Evolutionary conservation across 1,140 invertebrate genomes (phyloP), one percentile per base, ranked within the genome.

Genomic region (Atopsyche davidsoni): DNA sequence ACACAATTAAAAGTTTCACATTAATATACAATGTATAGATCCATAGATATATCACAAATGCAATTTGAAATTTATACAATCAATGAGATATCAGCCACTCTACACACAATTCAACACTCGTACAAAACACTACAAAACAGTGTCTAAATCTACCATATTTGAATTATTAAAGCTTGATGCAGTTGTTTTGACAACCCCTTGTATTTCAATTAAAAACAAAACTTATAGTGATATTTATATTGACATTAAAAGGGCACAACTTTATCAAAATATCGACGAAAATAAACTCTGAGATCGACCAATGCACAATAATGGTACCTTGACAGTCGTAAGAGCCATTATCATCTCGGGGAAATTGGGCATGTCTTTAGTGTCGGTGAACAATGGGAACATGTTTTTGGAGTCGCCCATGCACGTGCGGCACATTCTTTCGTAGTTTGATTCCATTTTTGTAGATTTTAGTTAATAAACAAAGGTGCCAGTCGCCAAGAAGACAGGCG

Each of bases 351-450:
- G n/a, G 28, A 44, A 40, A 28, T 11, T 19, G 11, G 53, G 41
- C 7, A 22, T 17, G 28, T 41, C 38, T 10, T 34, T 32, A 2
- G 25, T 18, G 3, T 22, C 17, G 1, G 45, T 18, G 24, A 40
- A 49, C 2, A 56, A 23, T n/a, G 54, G 42, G 28, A 22, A 18
- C 48, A 46, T 32, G n/a, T 38, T 23, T 16, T 47, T 28, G 1
- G 17, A 13, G n/a, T 45, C 47, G 46, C 51, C 40, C 55, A 57
- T 57, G 39, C 55, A 57, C 3, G 51, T 45, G 35, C 55, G 51
- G 21, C 55, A 57, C 34, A 52, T 46, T 32, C 38, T 32, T 14
- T 46, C 34, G 24, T 51, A 46, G 31, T 51, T 21, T 28, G 48
- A 23, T 4, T 39, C 43, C 44, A 39, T 51, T 3, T 22, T 22